phyloP scores from a whole-genome alignment of 2,888 invertebrate genomes.

The Hedychridium roseum region DNA sequence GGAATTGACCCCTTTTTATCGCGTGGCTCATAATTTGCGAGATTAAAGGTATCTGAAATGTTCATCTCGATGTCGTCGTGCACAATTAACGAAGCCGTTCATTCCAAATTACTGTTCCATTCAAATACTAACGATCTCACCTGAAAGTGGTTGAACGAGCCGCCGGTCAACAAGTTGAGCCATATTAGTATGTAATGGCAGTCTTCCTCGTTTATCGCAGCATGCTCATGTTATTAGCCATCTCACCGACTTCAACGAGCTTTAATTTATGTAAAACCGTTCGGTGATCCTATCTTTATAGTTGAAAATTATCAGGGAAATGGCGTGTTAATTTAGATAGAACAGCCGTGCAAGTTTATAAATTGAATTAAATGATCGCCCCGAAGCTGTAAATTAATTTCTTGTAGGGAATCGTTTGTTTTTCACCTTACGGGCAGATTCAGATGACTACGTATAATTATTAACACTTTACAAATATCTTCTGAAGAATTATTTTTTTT shows the following conservation, averaged over 20 bases:
- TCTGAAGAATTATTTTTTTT: too few relatives aligned
- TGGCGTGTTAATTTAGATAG: neutral
- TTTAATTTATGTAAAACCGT: conserved; percentile 1
- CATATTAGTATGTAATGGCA: conserved; percentile 21
- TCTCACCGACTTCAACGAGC: neutral
- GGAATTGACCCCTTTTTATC: too few relatives aligned
- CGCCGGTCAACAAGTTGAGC: conserved; percentile 25
- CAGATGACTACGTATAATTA: too few relatives aligned
- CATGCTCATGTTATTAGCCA: conserved; percentile 27
- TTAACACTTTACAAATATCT: too few relatives aligned
- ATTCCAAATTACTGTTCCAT: too few relatives aligned
- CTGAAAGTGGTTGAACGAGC: conserved; percentile 15
- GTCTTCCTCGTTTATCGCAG: conserved; percentile 24
- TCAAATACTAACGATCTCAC: neutral
- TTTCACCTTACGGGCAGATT: too few relatives aligned
- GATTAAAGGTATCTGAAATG: too few relatives aligned
- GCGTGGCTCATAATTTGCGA: too few relatives aligned
- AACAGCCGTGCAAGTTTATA: neutral
- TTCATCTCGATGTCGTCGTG: too few relatives aligned
- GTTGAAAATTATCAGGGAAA: neutral
- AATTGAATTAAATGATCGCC: neutral
- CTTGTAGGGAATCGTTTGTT: too few relatives aligned
- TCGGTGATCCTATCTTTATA: neutral
- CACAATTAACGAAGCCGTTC: too few relatives aligned
- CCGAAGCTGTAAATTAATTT: neutral